Conservation (phyloP, 2,888 invertebrate genomes). For the Apotomis capreana region DNA sequence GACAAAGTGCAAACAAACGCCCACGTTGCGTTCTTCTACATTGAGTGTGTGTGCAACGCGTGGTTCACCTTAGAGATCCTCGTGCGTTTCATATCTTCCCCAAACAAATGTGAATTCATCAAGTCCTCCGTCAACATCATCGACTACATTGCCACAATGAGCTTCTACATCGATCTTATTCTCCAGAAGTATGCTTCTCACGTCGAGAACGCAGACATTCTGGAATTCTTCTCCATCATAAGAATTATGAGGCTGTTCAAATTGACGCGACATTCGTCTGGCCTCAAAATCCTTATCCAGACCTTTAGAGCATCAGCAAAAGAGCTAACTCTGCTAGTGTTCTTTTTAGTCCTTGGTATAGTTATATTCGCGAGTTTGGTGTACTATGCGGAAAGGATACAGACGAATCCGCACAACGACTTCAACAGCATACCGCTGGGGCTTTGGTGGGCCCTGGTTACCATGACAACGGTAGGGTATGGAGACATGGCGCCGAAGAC, state of each 20-base stretch:
- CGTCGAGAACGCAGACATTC: slow-evolving; percentile 96
- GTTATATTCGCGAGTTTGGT: slow-evolving; percentile 99
- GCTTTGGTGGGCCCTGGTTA: slow-evolving; percentile 99
- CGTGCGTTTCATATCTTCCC: slow-evolving; percentile 95
- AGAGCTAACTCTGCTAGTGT: slow-evolving; percentile 97
- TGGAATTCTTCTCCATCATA: slow-evolving; percentile 99
- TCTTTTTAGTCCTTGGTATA: slow-evolving; percentile 98
- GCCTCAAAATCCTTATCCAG: slow-evolving; percentile 98
- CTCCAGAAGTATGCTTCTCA: slow-evolving; percentile 95
- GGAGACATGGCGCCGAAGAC: slow-evolving; percentile 99
- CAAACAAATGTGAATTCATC: slow-evolving; percentile 97
- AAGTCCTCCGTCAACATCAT: slow-evolving; percentile 99
- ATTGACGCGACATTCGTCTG: slow-evolving; percentile 97
- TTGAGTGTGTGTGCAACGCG: slow-evolving; percentile 98
- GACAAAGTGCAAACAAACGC: slow-evolving; percentile 97
- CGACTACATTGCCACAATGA: slow-evolving; percentile 99
- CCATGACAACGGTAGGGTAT: slow-evolving; percentile 99
- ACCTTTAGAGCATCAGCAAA: slow-evolving; percentile 98
- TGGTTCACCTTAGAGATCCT: slow-evolving; percentile 99
- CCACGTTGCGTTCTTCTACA: slow-evolving; percentile 98
- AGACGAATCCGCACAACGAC: slow-evolving; percentile 97
- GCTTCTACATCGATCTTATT: slow-evolving; percentile 97
- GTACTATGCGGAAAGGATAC: slow-evolving; percentile 98
- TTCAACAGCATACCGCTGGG: slow-evolving; percentile 99
- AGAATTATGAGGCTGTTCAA: slow-evolving; percentile 99